Evolutionary conservation across 2,113 vertebrate species (phyloP).

Genomic region (Equus przewalskii): DNA sequence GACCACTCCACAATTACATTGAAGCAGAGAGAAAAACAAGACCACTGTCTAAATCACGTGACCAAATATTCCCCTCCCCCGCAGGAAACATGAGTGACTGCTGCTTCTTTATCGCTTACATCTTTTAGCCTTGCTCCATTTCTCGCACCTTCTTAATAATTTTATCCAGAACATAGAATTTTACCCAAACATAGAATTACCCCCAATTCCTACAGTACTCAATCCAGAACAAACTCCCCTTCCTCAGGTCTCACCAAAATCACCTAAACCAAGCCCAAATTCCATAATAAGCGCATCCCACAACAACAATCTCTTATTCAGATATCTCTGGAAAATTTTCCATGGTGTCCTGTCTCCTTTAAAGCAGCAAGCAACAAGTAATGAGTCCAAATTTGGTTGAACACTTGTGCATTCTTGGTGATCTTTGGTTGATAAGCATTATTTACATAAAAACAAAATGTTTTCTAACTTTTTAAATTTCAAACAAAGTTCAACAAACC

Average conservation of each 20-base stretch:
- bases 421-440: not conserved
- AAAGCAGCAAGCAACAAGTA: not conserved
- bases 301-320: not conserved
- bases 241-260: not conserved
- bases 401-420: not conserved
- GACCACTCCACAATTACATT: not conserved
- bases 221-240: not conserved
- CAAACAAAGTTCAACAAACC: not conserved
- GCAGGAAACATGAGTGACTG: not conserved
- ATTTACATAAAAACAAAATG: not conserved
- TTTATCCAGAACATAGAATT: not conserved
- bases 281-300: not conserved
- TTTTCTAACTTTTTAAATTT: not conserved
- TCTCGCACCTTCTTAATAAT: not conserved
- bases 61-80: not conserved
- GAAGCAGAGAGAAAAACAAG: not conserved
- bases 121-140: not conserved
- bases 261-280: not conserved
- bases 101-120: not conserved
- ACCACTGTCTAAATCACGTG: not conserved
- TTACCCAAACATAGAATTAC: not conserved
- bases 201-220: not conserved
- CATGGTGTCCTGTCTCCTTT: not conserved
- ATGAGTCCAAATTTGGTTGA: not conserved
- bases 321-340: not conserved